Evolutionary conservation across 1,140 invertebrate genomes (phyloP), one percentile per base, ranked within the genome.

Genomic region (Drosophila malerkotliana): DNA sequence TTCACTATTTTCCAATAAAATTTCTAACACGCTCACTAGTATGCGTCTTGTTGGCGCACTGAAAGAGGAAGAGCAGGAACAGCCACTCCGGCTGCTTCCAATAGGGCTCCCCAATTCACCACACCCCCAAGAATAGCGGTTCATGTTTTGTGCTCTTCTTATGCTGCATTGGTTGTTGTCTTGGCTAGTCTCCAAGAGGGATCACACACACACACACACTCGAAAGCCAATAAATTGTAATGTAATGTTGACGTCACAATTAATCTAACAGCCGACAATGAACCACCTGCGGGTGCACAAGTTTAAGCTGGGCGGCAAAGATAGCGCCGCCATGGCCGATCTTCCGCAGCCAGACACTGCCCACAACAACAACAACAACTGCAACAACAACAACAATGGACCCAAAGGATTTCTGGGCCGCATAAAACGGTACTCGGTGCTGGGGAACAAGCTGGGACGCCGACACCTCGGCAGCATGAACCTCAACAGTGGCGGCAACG

Each of bases 281-380:
- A 92, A 92, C 72, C 90, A 91, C 67, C 79, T 92, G 45, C 84
- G 90, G 32, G 72, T 79, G 39, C 82, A 84, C 58, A 92, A 92
- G 62, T 91, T 91, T 18, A 88, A 91, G 77, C 58, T 88, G 39
- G 72, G 83, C 39, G 71, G 62, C 79, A 87, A 87, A 57, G 74
- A 87, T 28, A 89, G 67, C 59, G 45, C 63, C 32, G 78, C 76
- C 48, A 15, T 48, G 18, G 72, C 68, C 51, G 78, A 80, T 47
- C 59, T 71, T 37, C 57, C 85, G 8, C 73, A 44, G 37, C 1
- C 64, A 41, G 67, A 60, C 18, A 64, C 30, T 41, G 24, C 28
- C 32, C 64, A 45, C 12, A 60, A 48, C 8, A 61, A 59, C n/a
- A 83, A 55, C 15, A 68, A 56, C 37, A 71, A 55, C 18, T 21